Base-by-base conservation (phyloP, 2,797 vertebrate species). In the Sebastes diploproa region DNA sequence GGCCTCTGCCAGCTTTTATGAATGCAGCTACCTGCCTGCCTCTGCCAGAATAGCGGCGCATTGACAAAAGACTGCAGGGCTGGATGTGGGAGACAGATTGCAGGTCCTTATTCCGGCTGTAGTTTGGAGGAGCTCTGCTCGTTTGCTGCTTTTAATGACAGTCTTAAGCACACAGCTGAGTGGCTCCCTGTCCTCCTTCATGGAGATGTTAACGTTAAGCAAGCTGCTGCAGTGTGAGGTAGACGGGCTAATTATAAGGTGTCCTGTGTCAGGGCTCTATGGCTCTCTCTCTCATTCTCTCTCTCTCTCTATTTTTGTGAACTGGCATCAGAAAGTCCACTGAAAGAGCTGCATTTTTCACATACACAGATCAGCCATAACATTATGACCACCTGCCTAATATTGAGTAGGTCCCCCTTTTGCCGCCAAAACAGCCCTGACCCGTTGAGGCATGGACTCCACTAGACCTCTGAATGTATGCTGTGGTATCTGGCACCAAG, bases 241-340 rank as follows among this genome's bases (percentile, higher is more conserved):
- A 70, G 84, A 81, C 46, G n/a, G 54, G 3, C 29, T 93, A 90
- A 92, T 93, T 88, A 86, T 88, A 86, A 68, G 87, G 64, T 83
- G 66, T 67, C 32, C 46, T 20, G 29, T 89, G 72, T 78, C 60
- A 25, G 34, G 52, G 14, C 58, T 69, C 63, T 79, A 12, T 81
- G 14, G 3, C 65, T 73, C 66, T 16, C 59, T 68, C 62, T 61
- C 32, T 38, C 50, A 6, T 36, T 75, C 59, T 42, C 77, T 59
- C 9, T 18, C 9, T 18, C 1, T 38, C 54, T 3, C 32, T 71
- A 38, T 38, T n/a, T n/a, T 32, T 66, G 7, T 62, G 30, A 46
- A 61, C 30, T 56, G 65, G 27, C 16, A 46, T 46, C 42, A 46
- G 6, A 46, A 46, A 46, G 42, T 18, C 14, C 42, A 46, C 16